Conservation (phyloP, 2,888 invertebrate genomes). For the Drosophila picticornis region DNA sequence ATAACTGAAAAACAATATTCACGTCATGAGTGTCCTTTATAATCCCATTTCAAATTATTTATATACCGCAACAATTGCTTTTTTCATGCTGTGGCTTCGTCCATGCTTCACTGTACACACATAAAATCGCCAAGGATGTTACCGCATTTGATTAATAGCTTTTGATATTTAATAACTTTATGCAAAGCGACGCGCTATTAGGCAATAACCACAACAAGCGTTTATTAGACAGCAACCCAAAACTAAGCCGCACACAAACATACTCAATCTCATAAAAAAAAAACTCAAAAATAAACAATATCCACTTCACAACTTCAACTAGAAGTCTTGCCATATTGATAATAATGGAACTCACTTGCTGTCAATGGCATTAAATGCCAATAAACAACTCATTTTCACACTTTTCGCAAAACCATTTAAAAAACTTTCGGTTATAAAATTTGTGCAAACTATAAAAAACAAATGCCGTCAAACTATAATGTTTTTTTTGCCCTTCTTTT, state of each 20-base stretch:
- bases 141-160: constrained; percentile 61
- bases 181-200: constrained; percentile 35
- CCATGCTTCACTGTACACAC: constrained; percentile 1
- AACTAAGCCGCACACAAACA: neutral
- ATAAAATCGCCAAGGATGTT: constrained; percentile 2
- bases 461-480: neutral
- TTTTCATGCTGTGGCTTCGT: neutral
- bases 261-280: neutral
- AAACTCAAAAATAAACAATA: neutral
- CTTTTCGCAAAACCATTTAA: neutral
- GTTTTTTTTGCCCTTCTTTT: neutral
- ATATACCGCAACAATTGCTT: neutral
- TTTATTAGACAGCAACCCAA: constrained; percentile 1
- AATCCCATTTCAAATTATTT: neutral
- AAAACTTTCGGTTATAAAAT: neutral
- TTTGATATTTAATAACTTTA: constrained; percentile 61
- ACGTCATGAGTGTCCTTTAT: neutral
- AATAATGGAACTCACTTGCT: constrained; percentile 1
- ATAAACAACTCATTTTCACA: constrained; percentile 6
- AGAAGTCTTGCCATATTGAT: constrained; percentile 1
- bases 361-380: neutral
- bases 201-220: constrained; percentile 1
- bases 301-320: neutral
- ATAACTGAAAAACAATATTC: neutral
- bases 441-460: neutral